phyloP scores from a whole-genome alignment of 2,888 invertebrate species.

The Nomada hirtipes region DNA sequence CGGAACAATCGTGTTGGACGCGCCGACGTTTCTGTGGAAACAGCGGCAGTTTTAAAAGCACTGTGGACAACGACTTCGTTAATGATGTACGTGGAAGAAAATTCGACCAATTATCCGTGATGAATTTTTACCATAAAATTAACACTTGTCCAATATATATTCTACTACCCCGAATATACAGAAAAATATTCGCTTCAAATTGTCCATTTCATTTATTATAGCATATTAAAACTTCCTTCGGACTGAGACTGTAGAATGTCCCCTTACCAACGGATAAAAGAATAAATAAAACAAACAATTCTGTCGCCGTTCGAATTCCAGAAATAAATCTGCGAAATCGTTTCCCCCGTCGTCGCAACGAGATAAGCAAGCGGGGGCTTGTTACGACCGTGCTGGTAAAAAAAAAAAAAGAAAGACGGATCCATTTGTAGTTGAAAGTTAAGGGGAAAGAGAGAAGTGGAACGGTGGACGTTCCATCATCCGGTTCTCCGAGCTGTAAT shows the following conservation, averaged over 20 bases:
- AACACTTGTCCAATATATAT: too few relatives aligned
- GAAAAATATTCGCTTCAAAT: neutral
- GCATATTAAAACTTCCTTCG: too few relatives aligned
- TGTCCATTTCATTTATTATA: neutral
- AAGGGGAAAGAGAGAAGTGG: conserved; percentile 1
- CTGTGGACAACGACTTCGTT: neutral
- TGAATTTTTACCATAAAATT: too few relatives aligned
- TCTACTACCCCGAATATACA: too few relatives aligned
- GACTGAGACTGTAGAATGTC: too few relatives aligned
- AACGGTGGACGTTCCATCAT: conserved; percentile 49
- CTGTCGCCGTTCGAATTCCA: neutral
- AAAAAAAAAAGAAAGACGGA: conserved; percentile 31
- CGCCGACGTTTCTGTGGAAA: neutral
- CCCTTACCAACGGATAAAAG: too few relatives aligned
- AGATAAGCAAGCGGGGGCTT: conserved; percentile 35
- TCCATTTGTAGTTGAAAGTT: conserved; percentile 58
- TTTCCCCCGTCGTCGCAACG: neutral
- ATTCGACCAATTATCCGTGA: too few relatives aligned
- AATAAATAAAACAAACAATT: neutral
- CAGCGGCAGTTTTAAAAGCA: neutral
- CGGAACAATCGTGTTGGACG: neutral
- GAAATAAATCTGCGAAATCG: neutral
- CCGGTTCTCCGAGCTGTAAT: conserved; percentile 50
- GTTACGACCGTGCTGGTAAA: conserved; percentile 6
- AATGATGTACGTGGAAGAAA: too few relatives aligned